phyloP scores from a whole-genome alignment of 2,888 invertebrate species.

The Octonoba sinensis region DNA sequence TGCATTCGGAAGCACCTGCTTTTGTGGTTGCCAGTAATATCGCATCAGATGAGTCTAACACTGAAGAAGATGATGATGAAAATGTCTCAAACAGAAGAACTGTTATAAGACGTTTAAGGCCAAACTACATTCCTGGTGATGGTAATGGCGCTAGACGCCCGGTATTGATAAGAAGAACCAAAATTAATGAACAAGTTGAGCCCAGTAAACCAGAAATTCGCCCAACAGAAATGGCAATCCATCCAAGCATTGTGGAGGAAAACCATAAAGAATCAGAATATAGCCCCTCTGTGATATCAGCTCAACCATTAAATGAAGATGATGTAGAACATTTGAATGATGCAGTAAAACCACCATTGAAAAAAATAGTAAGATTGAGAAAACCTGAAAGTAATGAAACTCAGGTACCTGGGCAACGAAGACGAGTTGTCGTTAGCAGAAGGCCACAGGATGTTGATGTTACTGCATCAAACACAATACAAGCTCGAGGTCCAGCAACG shows the following conservation, averaged over 20 bases:
- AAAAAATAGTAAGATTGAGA: conserved; percentile 48
- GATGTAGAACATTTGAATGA: conserved; percentile 10
- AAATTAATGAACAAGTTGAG: conserved; percentile 26
- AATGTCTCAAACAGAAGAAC: conserved; percentile 30
- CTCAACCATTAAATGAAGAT: background rate
- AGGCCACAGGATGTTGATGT: conserved; percentile 21
- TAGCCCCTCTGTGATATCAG: background rate
- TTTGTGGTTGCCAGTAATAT: background rate
- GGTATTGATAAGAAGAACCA: conserved; percentile 51
- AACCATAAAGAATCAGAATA: too few relatives aligned
- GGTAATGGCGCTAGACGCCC: conserved; percentile 50
- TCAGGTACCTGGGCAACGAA: conserved; percentile 18
- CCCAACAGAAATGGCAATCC: background rate
- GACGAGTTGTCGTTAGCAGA: conserved; percentile 50
- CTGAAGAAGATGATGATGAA: conserved; percentile 16
- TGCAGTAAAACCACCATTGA: conserved; percentile 29
- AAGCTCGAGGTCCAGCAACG: conserved; percentile 50
- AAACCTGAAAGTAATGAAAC: conserved; percentile 49
- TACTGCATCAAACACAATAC: conserved; percentile 20
- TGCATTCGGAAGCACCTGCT: too few relatives aligned
- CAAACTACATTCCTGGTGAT: conserved; percentile 57
- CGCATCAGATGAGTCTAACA: background rate
- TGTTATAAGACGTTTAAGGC: conserved; percentile 44
- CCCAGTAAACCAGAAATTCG: background rate
- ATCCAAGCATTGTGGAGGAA: background rate